These are phyloP conservation scores for Platycercus adscitus DNA, from an alignment of 2,113 vertebrate genomes.

Conservation along the genomic window DNA sequence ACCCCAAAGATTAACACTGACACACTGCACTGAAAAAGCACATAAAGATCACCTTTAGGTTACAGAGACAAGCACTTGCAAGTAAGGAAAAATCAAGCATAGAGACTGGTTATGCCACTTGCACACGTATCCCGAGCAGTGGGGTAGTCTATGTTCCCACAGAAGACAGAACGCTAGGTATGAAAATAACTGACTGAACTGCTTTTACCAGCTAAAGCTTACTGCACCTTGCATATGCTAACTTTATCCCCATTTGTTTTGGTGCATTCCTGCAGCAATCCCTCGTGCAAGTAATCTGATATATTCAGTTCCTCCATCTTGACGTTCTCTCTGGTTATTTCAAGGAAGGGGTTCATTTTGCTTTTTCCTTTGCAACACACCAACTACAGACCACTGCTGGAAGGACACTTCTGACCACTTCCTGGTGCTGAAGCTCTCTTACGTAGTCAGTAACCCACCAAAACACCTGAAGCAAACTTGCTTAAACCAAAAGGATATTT, in stretches of 20 bases:
- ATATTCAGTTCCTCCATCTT: not conserved
- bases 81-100: not conserved
- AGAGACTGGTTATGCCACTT: not conserved
- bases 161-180: not conserved
- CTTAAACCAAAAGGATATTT: not conserved
- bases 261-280: not conserved
- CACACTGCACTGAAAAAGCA: not conserved
- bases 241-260: not conserved
- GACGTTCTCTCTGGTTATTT: not conserved
- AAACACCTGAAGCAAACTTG: not conserved
- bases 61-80: not conserved
- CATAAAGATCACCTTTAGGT: not conserved
- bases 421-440: not conserved
- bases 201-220: not conserved
- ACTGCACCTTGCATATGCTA: not conserved
- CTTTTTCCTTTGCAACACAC: not conserved
- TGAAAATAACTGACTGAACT: not conserved
- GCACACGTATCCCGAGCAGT: fast-evolving
- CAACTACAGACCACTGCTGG: not conserved
- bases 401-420: not conserved
- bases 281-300: not conserved
- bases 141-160: not conserved
- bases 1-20: not conserved
- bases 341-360: not conserved
- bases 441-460: not conserved